These are phyloP conservation scores for Simalia tracyae DNA, from an alignment of 2,797 vertebrate genomes.

Conservation along the genomic window DNA sequence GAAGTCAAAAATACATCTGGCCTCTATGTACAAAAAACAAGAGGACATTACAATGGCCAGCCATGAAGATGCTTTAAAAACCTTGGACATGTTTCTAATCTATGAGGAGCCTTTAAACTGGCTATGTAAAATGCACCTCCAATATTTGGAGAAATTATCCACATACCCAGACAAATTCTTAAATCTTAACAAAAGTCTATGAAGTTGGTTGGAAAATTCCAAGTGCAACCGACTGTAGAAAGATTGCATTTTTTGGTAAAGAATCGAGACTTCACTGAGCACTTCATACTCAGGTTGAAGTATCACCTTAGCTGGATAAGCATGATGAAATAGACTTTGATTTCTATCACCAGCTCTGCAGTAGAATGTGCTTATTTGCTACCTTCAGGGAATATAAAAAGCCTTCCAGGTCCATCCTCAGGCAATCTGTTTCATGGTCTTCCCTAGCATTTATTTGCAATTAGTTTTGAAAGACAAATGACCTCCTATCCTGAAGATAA, in stretches of 20 bases:
- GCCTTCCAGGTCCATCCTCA: neutral
- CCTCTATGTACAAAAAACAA: conserved; percentile 45
- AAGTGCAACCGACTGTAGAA: neutral
- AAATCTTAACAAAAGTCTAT: neutral
- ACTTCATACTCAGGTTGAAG: too few relatives aligned
- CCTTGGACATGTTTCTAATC: rapidly evolving
- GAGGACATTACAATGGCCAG: neutral
- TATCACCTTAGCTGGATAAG: neutral
- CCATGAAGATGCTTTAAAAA: neutral
- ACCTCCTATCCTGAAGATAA: neutral
- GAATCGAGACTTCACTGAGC: too few relatives aligned
- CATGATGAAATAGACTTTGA: neutral
- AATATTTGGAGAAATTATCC: neutral
- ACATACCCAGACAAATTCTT: neutral
- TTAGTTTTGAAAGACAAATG: neutral
- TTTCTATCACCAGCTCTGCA: neutral
- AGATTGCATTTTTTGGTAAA: neutral
- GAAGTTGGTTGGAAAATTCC: neutral
- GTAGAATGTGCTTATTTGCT: neutral
- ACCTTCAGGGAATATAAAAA: neutral
- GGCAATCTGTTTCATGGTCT: neutral
- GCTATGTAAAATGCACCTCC: neutral
- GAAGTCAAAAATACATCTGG: conserved; percentile 50
- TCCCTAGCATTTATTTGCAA: neutral
- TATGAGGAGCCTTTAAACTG: neutral